Percentiles rank a stretch among this genome's conserved stretches.
Conservation (phyloP, 2,888 invertebrate genomes). For the Lissonota sp. region DNA sequence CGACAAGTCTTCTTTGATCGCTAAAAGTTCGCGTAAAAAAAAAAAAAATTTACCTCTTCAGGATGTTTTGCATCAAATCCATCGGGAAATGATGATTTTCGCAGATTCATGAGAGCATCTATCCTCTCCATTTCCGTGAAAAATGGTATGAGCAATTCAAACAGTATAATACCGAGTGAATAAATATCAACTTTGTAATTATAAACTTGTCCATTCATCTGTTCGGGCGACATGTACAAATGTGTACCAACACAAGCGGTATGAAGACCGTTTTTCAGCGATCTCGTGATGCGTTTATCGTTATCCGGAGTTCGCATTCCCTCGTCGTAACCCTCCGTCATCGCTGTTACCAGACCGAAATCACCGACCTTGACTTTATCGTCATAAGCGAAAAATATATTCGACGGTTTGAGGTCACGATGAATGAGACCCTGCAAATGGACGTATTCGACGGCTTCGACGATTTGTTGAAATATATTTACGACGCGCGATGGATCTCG, state of each 20-base stretch:
- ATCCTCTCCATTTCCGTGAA: slow-evolving; percentile 95
- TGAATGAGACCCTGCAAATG: slow-evolving; percentile 97
- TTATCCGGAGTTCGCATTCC: slow-evolving; percentile 70
- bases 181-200: slow-evolving; percentile 98
- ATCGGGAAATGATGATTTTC: slow-evolving; percentile 89
- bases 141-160: slow-evolving; percentile 96
- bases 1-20: too few relatives aligned
- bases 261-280: slow-evolving; percentile 83
- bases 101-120: slow-evolving; percentile 87
- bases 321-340: slow-evolving; percentile 86
- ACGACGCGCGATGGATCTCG: slow-evolving; percentile 85
- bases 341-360: slow-evolving; percentile 98
- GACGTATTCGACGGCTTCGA: slow-evolving; percentile 97
- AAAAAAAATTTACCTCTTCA: slow-evolving; percentile 87
- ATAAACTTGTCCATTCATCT: slow-evolving; percentile 90
- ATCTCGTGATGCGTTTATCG: slow-evolving; percentile 75
- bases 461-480: slow-evolving; percentile 94
- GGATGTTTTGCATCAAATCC: slow-evolving; percentile 88
- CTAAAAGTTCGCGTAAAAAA: too few relatives aligned
- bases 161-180: slow-evolving; percentile 96
- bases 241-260: slow-evolving; percentile 92
- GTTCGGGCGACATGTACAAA: slow-evolving; percentile 99
- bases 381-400: slow-evolving; percentile 96
- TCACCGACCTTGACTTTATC: slow-evolving; percentile 98
- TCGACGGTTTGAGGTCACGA: slow-evolving; percentile 97